phyloP scores from a whole-genome alignment of 2,888 invertebrate species.

The Heliconius sara region DNA sequence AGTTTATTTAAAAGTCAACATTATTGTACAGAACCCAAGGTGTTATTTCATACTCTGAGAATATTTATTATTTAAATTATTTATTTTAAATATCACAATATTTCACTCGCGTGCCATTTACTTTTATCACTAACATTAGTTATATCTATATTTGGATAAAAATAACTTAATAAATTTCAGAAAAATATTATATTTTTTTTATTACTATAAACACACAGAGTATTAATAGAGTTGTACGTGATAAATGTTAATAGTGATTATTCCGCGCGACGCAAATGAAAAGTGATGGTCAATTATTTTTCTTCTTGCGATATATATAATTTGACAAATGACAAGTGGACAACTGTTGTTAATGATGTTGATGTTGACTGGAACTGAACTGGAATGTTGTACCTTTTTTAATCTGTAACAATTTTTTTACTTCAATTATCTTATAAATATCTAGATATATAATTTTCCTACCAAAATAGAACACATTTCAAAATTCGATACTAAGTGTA shows the following conservation, averaged over 20 bases:
- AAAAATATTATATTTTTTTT: not conserved
- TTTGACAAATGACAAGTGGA: slow-evolving; percentile 32
- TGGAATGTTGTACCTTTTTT: not conserved
- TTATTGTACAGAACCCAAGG: not conserved
- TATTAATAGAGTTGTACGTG: not conserved
- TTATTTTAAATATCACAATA: not conserved
- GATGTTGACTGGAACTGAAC: not conserved
- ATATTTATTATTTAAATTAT: not conserved
- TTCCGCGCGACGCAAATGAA: slow-evolving; percentile 34
- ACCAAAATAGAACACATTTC: not conserved
- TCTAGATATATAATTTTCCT: not conserved
- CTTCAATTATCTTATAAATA: not conserved
- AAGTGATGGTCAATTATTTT: slow-evolving; percentile 39
- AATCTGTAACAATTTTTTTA: not conserved
- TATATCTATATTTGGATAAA: not conserved
- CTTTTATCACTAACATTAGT: not conserved
- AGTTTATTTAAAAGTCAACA: not conserved
- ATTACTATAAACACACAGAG: not conserved
- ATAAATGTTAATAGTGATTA: slow-evolving; percentile 26
- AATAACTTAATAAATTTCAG: not conserved
- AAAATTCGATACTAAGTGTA: not conserved
- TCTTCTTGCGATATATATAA: slow-evolving; percentile 39
- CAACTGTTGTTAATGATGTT: slow-evolving; percentile 37
- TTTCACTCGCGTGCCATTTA: not conserved
- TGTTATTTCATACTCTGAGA: not conserved